phyloP scores from a whole-genome alignment of 2,113 vertebrate genomes.

The Corvus hawaiiensis region DNA sequence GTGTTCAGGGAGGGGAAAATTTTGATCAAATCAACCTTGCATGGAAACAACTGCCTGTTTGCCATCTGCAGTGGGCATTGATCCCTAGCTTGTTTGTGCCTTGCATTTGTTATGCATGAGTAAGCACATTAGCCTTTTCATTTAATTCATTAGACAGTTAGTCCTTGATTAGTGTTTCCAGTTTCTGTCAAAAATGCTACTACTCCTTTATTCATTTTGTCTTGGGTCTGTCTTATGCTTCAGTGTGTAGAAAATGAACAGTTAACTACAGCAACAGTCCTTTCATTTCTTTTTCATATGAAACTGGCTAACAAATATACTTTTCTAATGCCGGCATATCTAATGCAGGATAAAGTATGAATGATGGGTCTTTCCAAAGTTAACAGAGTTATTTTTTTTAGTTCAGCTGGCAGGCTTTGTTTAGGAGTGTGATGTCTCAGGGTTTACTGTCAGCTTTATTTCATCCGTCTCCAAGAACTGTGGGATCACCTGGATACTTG shows the following conservation, averaged over 20 bases:
- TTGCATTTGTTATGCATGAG: constrained; percentile 61
- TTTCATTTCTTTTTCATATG: constrained; percentile 19
- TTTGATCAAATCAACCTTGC: constrained; percentile 29
- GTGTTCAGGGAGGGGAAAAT: not conserved
- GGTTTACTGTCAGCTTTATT: constrained; percentile 25
- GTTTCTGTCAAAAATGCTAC: constrained; percentile 54
- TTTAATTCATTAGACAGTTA: constrained; percentile 70
- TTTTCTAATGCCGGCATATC: constrained; percentile 19
- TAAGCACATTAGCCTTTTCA: constrained; percentile 71
- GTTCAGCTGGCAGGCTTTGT: constrained; percentile 1
- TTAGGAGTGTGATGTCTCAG: constrained; percentile 14
- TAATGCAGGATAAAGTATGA: constrained; percentile 18
- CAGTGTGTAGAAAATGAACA: constrained; percentile 36
- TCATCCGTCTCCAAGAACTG: not conserved
- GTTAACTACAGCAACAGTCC: constrained; percentile 35
- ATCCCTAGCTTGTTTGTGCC: constrained; percentile 59
- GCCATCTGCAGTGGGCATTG: constrained; percentile 69
- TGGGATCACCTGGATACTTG: constrained; percentile 24
- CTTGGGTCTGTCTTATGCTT: constrained; percentile 3
- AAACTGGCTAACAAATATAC: constrained; percentile 51
- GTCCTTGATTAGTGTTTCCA: constrained; percentile 70
- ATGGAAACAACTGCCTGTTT: constrained; percentile 22
- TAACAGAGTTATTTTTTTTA: constrained; percentile 39
- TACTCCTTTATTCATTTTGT: constrained; percentile 49
- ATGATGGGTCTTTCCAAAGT: constrained; percentile 24